Base-by-base conservation (phyloP, 92 coral and sea anemone genomes). In the Umimayanthus chanpuru region DNA sequence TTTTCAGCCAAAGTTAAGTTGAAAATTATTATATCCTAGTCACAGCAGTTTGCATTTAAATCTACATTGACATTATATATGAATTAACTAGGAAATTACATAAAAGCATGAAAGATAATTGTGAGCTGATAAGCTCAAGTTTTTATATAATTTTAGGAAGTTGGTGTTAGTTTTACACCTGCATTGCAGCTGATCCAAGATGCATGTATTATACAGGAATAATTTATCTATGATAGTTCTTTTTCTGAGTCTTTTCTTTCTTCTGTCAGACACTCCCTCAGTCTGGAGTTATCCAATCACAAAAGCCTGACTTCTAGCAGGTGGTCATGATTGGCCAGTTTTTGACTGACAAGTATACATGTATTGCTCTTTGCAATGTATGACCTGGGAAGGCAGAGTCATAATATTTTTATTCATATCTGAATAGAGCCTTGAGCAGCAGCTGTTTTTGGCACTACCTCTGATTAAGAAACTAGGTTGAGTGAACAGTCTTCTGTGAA, bases 371-470 rank as follows among this genome's bases (percentile, higher is more conserved):
- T 16, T 16, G 6, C 6, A 50, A 53, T 10, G 66, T 20, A 4
- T 18, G n/a, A 30, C 47, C 21, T 23, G 30, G 40, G 39, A 44
- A 68, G 25, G 49, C 12, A 25, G 43, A 53, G 6, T 53, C 55
- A 11, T 26, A 7, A 18, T 80, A 16, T 25, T 68, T 44, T 25
- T 9, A 44, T 47, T 70, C 67, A 71, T 36, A 18, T 25, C 47
- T 47, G 50, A 75, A 41, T 26, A n/a, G 29, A 16, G 87, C 36
- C 65, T 30, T 61, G 79, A 44, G 77, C 77, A 68, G 86, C 23
- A 44, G 71, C 10, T 65, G 86, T 26, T 70, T 72, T 28, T 21
- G 25, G 23, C 25, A 56, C 2, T 9, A 32, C 14, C 38, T 26
- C 39, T 56, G n/a, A 80, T 16, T 6, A 56, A 80, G 18, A 55